A percentile compares a stretch with the other conserved stretches of the same genome.
These are phyloP conservation scores for Columba guinea DNA, from an alignment of 2,797 vertebrate species.

Conservation along the genomic window DNA sequence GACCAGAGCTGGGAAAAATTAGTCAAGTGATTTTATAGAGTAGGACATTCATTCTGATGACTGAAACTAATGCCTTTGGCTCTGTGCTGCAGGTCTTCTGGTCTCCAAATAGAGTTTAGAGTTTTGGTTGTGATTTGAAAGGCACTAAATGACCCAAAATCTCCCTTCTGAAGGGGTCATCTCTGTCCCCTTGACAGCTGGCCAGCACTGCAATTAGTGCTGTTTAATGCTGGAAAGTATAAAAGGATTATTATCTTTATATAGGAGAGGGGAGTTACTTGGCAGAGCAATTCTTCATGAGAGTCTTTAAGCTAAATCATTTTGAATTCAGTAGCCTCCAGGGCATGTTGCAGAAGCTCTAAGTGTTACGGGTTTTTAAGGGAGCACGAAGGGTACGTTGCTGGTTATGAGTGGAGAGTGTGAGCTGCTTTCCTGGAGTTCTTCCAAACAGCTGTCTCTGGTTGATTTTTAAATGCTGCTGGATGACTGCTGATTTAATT, in stretches of 20 bases:
- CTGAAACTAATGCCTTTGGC: neutral
- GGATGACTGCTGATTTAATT: slow-evolving; percentile 29
- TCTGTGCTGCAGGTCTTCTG: neutral
- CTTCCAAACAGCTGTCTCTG: neutral
- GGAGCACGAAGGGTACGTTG: neutral
- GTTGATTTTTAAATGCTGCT: slow-evolving; percentile 12
- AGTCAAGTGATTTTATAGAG: neutral
- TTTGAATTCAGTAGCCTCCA: neutral
- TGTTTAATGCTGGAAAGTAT: neutral
- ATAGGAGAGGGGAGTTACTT: neutral
- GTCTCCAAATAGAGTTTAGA: neutral
- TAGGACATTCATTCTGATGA: neutral
- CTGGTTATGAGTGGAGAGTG: neutral
- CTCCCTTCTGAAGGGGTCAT: neutral
- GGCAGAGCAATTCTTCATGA: neutral
- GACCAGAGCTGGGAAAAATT: neutral
- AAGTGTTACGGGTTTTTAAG: neutral
- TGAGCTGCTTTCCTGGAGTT: neutral
- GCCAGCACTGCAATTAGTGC: neutral
- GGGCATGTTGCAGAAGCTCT: neutral
- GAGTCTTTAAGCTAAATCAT: neutral
- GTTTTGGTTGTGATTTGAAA: neutral
- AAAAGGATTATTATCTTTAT: neutral
- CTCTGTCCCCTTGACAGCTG: neutral
- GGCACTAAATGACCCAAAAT: neutral